Evolutionary conservation across 2,888 invertebrate species (phyloP), one percentile per base, ranked within the genome.

Genomic region (Trissolcus brochymenae): DNA sequence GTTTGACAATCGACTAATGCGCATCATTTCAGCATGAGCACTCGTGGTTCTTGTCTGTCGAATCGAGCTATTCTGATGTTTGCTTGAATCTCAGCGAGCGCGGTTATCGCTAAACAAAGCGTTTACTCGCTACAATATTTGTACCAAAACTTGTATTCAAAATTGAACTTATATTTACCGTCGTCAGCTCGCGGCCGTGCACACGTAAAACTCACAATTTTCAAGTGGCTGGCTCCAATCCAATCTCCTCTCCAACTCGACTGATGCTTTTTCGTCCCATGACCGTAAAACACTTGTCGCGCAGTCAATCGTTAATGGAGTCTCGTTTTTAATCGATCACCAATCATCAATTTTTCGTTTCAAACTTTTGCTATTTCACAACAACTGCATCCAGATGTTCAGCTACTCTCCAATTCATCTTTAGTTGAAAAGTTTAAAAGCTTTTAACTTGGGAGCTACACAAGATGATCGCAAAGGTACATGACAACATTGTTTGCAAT

Each of bases 201-300:
- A 43, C 35, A 35, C 11, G 35, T 9, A 9, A 11, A 11, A 0
- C 73, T 73, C 49, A 41, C 50, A 67, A 73, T 66, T 73, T 66
- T 61, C 55, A 56, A 66, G 66, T 66, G 35, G 73, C 59, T 73
- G 73, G 66, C 73, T 13, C 35, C 43, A 55, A 16, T 73, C 73
- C 73, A 73, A 60, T 41, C 9, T 16, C 16, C 41, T 29, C 16
- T 7, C 6, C n/a, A 35, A 17, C 40, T 14, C 17, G 56, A 40
- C 19, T 56, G n/a, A n/a, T n/a, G 21, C 35, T 57, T 71, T 64
- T 71, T 71, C n/a, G 13, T 70, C 19, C 56, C 35, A 43, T 41
- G 2, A 19, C 19, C 17, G 0, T 43, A 43, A 55, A 70, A 55
- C 40, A 51, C 67, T 49, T 51, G 57, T 54, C 35, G 35, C 9